Evolutionary conservation across 1,140 invertebrate species (phyloP).

Genomic region (Dysdera silvatica): DNA sequence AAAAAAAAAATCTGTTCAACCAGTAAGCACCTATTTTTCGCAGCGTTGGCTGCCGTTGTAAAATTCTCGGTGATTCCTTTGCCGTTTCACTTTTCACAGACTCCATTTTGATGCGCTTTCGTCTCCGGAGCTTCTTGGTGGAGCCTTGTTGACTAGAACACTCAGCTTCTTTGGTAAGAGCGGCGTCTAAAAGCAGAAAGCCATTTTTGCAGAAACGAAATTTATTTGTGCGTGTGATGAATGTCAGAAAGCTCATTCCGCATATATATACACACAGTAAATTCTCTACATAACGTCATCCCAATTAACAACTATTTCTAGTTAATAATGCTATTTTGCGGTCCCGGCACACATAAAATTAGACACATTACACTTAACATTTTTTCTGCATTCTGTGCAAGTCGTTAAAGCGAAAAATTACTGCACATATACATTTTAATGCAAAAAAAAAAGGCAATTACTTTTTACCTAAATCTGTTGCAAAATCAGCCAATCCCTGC

Average conservation of each 20-base stretch:
- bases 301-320: constrained; percentile 4
- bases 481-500: constrained; percentile 73
- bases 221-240: too few relatives aligned
- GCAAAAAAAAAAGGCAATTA: neutral
- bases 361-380: too few relatives aligned
- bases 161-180: constrained; percentile 26
- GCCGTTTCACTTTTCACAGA: constrained; percentile 21
- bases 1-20: neutral
- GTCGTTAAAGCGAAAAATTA: neutral
- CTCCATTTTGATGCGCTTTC: constrained; percentile 27
- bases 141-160: constrained; percentile 20
- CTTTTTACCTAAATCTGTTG: constrained; percentile 40
- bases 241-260: too few relatives aligned
- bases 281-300: neutral
- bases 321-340: too few relatives aligned
- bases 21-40: constrained; percentile 12
- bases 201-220: too few relatives aligned
- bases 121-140: constrained; percentile 17
- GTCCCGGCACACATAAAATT: too few relatives aligned
- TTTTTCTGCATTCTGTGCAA: too few relatives aligned
- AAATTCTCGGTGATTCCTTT: constrained; percentile 19
- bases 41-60: constrained; percentile 22
- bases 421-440: neutral
- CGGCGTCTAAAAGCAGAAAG: constrained; percentile 23
- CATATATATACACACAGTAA: too few relatives aligned